Evolutionary conservation across 2,797 vertebrate genomes (phyloP), one percentile per base, ranked within the genome.

Genomic region (Artibeus jamaicensis): DNA sequence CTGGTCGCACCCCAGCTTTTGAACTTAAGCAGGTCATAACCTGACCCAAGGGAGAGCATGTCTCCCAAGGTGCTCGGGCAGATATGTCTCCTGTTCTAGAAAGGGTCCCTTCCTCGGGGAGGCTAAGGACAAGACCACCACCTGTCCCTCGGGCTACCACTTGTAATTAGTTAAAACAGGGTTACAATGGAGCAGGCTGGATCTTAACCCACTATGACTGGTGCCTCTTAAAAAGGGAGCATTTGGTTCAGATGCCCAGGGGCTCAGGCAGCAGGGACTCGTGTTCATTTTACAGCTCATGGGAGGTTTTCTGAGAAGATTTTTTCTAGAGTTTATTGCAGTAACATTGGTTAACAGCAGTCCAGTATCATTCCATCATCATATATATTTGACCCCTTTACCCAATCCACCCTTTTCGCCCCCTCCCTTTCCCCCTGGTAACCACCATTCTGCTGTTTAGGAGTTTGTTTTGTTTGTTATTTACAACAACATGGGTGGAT

Each of bases 101-200:
- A 77, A 50, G 19, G 15, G 37, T 9, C 44, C 24, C 21, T 53
- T 44, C 44, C 50, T 68, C 53, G 4, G 6, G 11, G 39, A 68
- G 29, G 42, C 44, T 9, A 2, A 22, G 18, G 15, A 15, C 2
- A 4, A 3, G n/a, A 32, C 11, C 59, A 0, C n/a, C 57, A 32
- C 15, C 10, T n/a, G 65, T 32, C 39, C 65, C 65, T n/a, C 39
- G 37, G 8, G 26, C 6, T 9, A 57, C 39, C 4, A 57, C 55
- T 42, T 34, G 46, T 34, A 11, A 11, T 19, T n/a, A 3, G 5
- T 46, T 46, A 32, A 46, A 42, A 73, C 44, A 18, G 14, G 46
- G 46, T 76, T 1, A 2, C 5, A 8, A 46, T 4, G 6, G 46
- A 77, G 73, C 15, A n/a, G 46, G 46, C 6, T 34, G 74, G 32